Percentiles rank a stretch among this genome's conserved stretches.
Evolutionary conservation across 2,888 invertebrate genomes (phyloP).

Genomic region (Drosophila austrosaltans): DNA sequence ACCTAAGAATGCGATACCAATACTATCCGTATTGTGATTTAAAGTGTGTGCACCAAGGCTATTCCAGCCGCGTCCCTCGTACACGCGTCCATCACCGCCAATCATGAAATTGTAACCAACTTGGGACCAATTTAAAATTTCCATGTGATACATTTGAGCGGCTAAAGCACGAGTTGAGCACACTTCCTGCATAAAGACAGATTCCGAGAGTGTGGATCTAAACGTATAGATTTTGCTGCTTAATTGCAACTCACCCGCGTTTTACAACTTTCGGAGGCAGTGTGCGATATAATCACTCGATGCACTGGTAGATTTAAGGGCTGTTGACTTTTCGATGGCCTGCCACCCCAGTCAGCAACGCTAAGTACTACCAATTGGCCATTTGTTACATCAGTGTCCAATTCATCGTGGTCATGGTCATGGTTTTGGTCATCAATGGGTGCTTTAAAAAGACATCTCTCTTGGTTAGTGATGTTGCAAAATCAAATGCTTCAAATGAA

Average conservation of each 20-base stretch:
- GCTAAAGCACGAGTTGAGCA: conserved; percentile 85
- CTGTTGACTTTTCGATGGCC: conserved; percentile 85
- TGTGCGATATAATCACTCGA: conserved; percentile 87
- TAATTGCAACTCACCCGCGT: conserved; percentile 83
- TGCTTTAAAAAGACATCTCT: conserved; percentile 32
- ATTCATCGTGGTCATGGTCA: conserved; percentile 1
- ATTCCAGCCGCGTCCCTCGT: conserved; percentile 90
- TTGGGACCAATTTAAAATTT: conserved; percentile 86
- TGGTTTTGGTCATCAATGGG: conserved; percentile 25
- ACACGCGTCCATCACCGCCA: conserved; percentile 90
- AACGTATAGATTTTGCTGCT: neutral
- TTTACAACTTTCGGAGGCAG: conserved; percentile 86
- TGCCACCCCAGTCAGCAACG: conserved; percentile 88
- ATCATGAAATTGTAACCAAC: conserved; percentile 91
- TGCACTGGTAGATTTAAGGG: conserved; percentile 84
- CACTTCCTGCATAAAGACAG: conserved; percentile 82
- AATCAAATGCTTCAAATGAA: neutral
- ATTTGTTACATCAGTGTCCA: conserved; percentile 34
- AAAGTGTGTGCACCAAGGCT: conserved; percentile 88
- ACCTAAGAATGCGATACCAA: conserved; percentile 90
- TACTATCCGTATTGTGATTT: conserved; percentile 87
- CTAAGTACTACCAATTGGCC: conserved; percentile 85
- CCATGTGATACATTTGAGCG: conserved; percentile 88
- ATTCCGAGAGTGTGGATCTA: neutral
- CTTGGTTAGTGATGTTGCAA: conserved; percentile 41